phyloP scores from a whole-genome alignment of 2,888 invertebrate genomes.

The Acronicta leporina region DNA sequence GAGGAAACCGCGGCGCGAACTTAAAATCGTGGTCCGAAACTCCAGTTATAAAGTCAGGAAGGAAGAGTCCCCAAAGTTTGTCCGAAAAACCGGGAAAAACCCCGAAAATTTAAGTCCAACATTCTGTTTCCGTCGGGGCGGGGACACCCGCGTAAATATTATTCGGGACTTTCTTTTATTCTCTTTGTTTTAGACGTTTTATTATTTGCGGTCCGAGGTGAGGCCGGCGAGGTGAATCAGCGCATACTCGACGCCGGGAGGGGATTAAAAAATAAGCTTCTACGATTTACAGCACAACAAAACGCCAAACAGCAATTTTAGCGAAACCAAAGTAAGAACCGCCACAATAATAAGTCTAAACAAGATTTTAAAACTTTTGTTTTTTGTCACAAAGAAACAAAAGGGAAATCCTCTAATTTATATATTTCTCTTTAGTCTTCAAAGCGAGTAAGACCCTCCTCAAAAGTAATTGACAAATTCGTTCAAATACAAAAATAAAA shows the following conservation, averaged over 20 bases:
- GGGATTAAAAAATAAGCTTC: slow-evolving; percentile 56
- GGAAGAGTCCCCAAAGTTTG: slow-evolving; percentile 79
- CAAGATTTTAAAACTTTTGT: slow-evolving; percentile 78
- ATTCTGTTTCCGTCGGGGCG: slow-evolving; percentile 79
- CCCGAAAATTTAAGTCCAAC: slow-evolving; percentile 80
- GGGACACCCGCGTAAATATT: slow-evolving; percentile 80
- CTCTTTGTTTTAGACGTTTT: slow-evolving; percentile 82
- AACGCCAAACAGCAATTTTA: slow-evolving; percentile 61
- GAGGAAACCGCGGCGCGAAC: slow-evolving; percentile 75
- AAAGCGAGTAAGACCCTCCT: slow-evolving; percentile 70
- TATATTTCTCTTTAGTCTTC: slow-evolving; percentile 67
- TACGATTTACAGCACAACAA: slow-evolving; percentile 57
- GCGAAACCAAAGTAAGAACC: slow-evolving; percentile 61
- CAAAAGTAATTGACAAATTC: slow-evolving; percentile 81
- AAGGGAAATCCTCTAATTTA: slow-evolving; percentile 75
- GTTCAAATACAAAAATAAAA: slow-evolving; percentile 75
- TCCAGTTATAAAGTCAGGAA: slow-evolving; percentile 82
- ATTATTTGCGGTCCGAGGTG: slow-evolving; percentile 77
- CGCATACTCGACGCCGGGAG: slow-evolving; percentile 35
- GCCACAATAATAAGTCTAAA: slow-evolving; percentile 73
- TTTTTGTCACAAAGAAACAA: slow-evolving; percentile 78
- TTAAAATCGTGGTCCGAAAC: slow-evolving; percentile 77
- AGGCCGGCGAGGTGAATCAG: slow-evolving; percentile 56
- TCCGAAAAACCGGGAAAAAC: slow-evolving; percentile 78
- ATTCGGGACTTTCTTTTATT: slow-evolving; percentile 83